phyloP scores from a whole-genome alignment of 2,888 invertebrate species.

The Dioctria linearis region DNA sequence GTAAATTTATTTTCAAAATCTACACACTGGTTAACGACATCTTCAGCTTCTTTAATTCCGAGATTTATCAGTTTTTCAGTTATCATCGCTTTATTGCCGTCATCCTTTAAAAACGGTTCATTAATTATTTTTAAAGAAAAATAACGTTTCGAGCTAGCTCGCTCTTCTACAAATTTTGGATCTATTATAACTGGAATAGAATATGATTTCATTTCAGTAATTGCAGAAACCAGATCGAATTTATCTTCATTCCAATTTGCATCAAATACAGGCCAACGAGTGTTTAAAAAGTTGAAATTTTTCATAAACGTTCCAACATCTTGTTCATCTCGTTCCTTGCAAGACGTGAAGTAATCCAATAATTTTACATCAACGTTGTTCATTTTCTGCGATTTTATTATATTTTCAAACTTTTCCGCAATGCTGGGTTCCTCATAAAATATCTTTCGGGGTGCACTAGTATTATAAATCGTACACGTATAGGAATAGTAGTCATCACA shows the following conservation, averaged over 20 bases:
- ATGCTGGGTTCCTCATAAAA: too few species aligned
- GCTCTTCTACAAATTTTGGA: neutral
- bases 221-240: neutral
- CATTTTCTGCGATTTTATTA: too few species aligned
- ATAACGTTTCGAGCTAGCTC: neutral
- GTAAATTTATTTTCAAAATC: neutral
- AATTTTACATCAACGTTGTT: too few species aligned
- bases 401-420: too few species aligned
- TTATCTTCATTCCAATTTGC: neutral
- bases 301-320: neutral
- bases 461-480: neutral
- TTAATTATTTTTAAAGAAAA: neutral
- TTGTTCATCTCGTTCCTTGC: neutral
- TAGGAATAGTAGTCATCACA: conserved; percentile 2
- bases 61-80: neutral
- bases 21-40: neutral
- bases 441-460: too few species aligned
- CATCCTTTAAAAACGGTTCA: neutral
- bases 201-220: neutral
- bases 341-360: neutral
- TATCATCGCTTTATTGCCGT: neutral
- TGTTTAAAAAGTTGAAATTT: neutral
- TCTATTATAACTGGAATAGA: neutral
- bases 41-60: neutral
- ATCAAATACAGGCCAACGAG: neutral